These are phyloP conservation scores for Maconellicoccus hirsutus DNA, from an alignment of 1,140 invertebrate species.

Conservation along the genomic window DNA sequence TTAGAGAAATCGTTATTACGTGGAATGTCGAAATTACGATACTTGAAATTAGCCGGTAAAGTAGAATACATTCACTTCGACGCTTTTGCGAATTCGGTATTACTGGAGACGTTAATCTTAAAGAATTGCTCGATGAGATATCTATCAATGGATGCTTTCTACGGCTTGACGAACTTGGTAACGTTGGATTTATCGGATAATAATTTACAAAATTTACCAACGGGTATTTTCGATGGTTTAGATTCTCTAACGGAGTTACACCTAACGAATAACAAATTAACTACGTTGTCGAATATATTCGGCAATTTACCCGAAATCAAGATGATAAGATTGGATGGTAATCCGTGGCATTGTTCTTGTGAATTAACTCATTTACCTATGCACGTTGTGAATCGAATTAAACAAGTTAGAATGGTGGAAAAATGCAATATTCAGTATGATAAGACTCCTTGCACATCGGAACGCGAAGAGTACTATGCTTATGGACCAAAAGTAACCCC, in stretches of 20 bases:
- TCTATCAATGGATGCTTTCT: conserved; percentile 55
- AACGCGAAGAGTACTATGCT: conserved; percentile 33
- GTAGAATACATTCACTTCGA: conserved; percentile 50
- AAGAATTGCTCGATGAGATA: conserved; percentile 47
- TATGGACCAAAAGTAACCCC: conserved; percentile 48
- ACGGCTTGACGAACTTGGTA: conserved; percentile 45
- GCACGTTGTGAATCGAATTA: not conserved
- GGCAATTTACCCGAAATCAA: conserved; percentile 37
- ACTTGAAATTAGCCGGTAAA: conserved; percentile 44
- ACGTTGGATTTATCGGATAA: conserved; percentile 52
- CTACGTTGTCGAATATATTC: conserved; percentile 45
- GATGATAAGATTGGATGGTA: conserved; percentile 46
- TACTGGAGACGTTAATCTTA: conserved; percentile 45
- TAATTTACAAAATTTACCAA: conserved; percentile 43
- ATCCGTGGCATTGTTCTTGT: conserved; percentile 59
- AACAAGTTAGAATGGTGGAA: conserved; percentile 6
- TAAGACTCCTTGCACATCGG: not conserved
- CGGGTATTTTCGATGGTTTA: conserved; percentile 49
- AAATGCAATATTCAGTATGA: not conserved
- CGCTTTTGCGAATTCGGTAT: conserved; percentile 47
- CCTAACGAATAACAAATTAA: conserved; percentile 47
- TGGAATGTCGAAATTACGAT: conserved; percentile 42
- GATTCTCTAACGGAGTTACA: conserved; percentile 45
- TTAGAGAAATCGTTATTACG: conserved; percentile 48
- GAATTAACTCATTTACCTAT: conserved; percentile 37